Conservation (phyloP, 1,140 invertebrate species). For the Stegodyphus mimosarum region DNA sequence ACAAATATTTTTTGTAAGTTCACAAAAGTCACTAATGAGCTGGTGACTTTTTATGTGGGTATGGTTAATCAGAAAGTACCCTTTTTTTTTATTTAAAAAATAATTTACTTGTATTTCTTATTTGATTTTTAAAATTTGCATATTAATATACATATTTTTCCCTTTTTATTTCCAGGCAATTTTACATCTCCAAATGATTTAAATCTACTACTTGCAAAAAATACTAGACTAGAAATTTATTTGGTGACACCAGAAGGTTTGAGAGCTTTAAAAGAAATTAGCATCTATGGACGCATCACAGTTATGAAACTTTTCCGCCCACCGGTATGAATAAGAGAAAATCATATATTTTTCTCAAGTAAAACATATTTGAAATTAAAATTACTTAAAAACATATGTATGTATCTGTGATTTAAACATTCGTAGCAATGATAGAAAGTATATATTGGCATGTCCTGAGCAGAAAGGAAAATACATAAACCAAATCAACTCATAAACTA, state of each 20-base stretch:
- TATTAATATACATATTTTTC: background rate
- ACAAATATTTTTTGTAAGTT: too few relatives aligned
- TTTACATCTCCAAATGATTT: constrained; percentile 94
- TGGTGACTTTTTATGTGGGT: too few relatives aligned
- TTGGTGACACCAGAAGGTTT: constrained; percentile 96
- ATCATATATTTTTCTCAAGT: background rate
- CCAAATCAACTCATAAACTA: too few relatives aligned
- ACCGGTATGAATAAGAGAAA: constrained; percentile 74
- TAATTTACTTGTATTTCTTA: too few relatives aligned
- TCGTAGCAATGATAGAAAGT: background rate
- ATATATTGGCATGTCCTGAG: too few relatives aligned
- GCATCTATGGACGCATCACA: constrained; percentile 89
- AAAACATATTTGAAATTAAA: background rate
- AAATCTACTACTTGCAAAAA: constrained; percentile 96
- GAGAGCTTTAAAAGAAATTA: constrained; percentile 93
- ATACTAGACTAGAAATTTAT: constrained; percentile 95
- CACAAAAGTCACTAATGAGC: too few relatives aligned
- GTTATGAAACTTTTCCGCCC: constrained; percentile 94
- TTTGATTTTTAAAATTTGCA: background rate
- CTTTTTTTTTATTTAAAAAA: too few relatives aligned
- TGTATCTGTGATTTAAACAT: background rate
- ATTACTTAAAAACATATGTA: background rate
- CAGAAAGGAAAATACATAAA: too few relatives aligned
- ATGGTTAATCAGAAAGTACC: too few relatives aligned
- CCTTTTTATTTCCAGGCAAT: constrained; percentile 78